Conservation (phyloP, 2,797 vertebrate genomes). For the Clarias fuscus region DNA sequence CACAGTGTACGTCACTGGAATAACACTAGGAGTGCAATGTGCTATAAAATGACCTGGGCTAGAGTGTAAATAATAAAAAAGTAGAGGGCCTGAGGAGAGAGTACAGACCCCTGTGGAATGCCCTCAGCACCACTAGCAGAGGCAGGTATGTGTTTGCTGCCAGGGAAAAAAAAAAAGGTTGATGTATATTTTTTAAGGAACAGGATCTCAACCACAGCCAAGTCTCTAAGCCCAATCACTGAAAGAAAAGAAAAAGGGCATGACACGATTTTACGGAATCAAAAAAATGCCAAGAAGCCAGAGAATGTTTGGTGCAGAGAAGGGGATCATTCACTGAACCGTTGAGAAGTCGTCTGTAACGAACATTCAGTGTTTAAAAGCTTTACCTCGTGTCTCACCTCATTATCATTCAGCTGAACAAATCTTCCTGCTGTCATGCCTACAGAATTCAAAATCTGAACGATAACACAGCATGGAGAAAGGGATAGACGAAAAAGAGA, state of each 20-base stretch:
- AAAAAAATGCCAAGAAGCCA: not conserved
- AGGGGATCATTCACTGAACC: not conserved
- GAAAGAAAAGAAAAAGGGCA: not conserved
- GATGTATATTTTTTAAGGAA: not conserved
- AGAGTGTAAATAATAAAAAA: constrained; percentile 8
- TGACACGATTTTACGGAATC: not conserved
- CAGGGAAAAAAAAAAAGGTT: not conserved
- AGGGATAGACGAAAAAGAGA: not conserved
- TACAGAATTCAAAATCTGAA: constrained; percentile 32
- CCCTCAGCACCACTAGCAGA: not conserved
- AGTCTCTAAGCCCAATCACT: not conserved
- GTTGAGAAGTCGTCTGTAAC: constrained; percentile 8
- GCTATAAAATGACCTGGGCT: not conserved
- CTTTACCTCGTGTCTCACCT: constrained; percentile 33
- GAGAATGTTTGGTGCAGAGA: constrained; percentile 24
- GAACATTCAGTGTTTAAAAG: constrained; percentile 30
- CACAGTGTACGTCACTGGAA: not conserved
- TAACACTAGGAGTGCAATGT: not conserved
- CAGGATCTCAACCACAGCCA: not conserved
- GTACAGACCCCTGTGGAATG: constrained; percentile 11
- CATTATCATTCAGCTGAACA: constrained; percentile 46
- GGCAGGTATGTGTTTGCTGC: constrained; percentile 1
- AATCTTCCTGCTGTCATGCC: constrained; percentile 23
- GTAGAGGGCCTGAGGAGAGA: not conserved
- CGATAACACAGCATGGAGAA: not conserved